phyloP scores from a whole-genome alignment of 2,113 vertebrate genomes.

The Delphinapterus leucas region DNA sequence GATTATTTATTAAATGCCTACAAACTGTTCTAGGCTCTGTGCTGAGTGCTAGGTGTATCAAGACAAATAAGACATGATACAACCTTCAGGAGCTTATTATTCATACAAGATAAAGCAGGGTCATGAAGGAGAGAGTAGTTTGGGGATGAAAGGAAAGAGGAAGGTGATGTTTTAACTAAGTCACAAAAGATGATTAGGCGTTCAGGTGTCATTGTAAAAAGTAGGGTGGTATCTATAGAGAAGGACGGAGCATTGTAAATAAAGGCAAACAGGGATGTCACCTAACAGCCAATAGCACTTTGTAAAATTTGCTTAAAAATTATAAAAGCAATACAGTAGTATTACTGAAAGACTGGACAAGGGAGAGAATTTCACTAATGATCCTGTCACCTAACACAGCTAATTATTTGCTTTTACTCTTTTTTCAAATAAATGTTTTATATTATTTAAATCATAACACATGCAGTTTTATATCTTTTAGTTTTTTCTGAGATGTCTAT shows the following conservation, averaged over 20 bases:
- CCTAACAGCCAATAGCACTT: not conserved
- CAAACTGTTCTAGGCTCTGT: not conserved
- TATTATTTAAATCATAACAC: not conserved
- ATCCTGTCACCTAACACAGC: not conserved
- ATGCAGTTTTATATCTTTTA: not conserved
- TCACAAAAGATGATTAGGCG: not conserved
- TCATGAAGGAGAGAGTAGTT: not conserved
- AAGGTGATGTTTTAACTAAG: not conserved
- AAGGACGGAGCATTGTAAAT: not conserved
- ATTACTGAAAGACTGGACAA: not conserved
- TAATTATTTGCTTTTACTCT: slow-evolving; percentile 9
- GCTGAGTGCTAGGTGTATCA: not conserved
- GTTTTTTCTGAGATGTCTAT: not conserved
- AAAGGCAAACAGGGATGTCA: not conserved
- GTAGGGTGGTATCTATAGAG: not conserved
- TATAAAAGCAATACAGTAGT: not conserved
- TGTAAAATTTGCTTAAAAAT: slow-evolving; percentile 19
- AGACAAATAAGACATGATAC: not conserved
- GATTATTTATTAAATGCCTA: not conserved
- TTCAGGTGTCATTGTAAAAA: not conserved
- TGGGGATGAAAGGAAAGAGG: not conserved
- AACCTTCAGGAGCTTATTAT: not conserved
- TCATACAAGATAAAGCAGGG: not conserved
- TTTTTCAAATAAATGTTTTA: not conserved
- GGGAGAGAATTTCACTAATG: not conserved